Evolutionary conservation across 2,888 invertebrate species (phyloP).

Genomic region (Margaritifera margaritifera): DNA sequence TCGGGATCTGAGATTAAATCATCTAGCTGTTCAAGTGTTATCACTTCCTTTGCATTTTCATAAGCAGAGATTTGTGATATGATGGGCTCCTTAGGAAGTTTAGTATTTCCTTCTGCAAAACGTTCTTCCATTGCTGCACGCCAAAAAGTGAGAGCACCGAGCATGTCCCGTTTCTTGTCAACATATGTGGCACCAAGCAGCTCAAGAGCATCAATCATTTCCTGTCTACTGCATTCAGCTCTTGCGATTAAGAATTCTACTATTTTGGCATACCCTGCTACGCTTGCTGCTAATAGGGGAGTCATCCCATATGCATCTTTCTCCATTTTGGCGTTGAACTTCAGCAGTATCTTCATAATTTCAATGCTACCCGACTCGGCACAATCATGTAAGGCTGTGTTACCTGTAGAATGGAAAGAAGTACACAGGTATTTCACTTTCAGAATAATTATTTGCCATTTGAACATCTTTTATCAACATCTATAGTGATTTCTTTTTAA

Average conservation of each 20-base stretch:
- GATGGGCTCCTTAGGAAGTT: slow-evolving; percentile 83
- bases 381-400: slow-evolving; percentile 98
- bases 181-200: slow-evolving; percentile 94
- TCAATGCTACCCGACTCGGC: slow-evolving; percentile 96
- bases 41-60: slow-evolving; percentile 89
- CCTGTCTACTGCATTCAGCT: slow-evolving; percentile 78
- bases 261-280: slow-evolving; percentile 93
- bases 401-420: slow-evolving; percentile 73
- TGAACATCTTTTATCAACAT: background rate
- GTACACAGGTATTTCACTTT: background rate
- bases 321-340: slow-evolving; percentile 92
- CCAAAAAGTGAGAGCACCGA: slow-evolving; percentile 88
- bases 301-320: slow-evolving; percentile 97
- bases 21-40: slow-evolving; percentile 84
- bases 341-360: slow-evolving; percentile 90
- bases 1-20: slow-evolving; percentile 94
- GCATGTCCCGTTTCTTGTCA: slow-evolving; percentile 96
- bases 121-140: slow-evolving; percentile 89
- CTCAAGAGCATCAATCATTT: slow-evolving; percentile 90
- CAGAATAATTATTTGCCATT: background rate
- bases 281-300: slow-evolving; percentile 90
- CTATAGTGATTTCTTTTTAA: background rate
- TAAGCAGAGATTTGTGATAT: slow-evolving; percentile 87
- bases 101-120: slow-evolving; percentile 34
- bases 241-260: slow-evolving; percentile 88